These are phyloP conservation scores for Poecile montanus DNA, from an alignment of 2,797 vertebrate genomes.

Conservation along the genomic window DNA sequence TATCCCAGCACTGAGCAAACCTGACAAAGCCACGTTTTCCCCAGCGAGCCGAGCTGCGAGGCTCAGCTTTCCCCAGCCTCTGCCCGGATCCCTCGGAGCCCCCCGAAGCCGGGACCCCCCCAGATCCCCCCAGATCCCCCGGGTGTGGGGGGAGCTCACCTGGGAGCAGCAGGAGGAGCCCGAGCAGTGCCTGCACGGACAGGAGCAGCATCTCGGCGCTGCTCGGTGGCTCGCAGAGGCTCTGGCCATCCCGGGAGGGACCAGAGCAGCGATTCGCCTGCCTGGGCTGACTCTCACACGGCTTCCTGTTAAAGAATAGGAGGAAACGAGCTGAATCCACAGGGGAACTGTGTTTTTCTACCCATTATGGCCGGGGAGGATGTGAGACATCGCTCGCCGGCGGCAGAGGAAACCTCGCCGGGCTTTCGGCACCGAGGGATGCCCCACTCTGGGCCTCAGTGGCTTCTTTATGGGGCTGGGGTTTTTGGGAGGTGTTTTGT, in stretches of 20 bases:
- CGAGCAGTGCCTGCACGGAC: background rate
- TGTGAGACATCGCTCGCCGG: constrained; percentile 53
- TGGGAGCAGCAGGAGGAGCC: constrained; percentile 63
- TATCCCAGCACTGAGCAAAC: background rate
- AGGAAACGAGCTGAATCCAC: constrained; percentile 79
- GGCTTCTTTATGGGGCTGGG: background rate
- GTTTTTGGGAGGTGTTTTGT: background rate
- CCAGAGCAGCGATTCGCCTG: background rate
- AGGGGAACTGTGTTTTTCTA: constrained; percentile 60
- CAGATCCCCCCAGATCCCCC: accelerated
- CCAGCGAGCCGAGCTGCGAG: background rate
- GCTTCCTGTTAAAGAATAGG: constrained; percentile 84
- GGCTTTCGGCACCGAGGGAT: background rate
- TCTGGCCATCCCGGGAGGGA: constrained; percentile 73
- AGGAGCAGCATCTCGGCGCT: constrained; percentile 53
- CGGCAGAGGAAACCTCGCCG: constrained; percentile 47
- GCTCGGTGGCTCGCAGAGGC: background rate
- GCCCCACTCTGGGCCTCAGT: background rate
- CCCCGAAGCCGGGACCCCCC: background rate
- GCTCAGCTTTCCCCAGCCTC: background rate
- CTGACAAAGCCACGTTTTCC: accelerated
- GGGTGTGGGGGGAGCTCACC: constrained; percentile 46
- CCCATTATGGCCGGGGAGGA: constrained; percentile 60
- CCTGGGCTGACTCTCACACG: constrained; percentile 65
- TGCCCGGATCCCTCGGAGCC: background rate